phyloP scores from a whole-genome alignment of 2,113 vertebrate species.

The Mirza zaza region DNA sequence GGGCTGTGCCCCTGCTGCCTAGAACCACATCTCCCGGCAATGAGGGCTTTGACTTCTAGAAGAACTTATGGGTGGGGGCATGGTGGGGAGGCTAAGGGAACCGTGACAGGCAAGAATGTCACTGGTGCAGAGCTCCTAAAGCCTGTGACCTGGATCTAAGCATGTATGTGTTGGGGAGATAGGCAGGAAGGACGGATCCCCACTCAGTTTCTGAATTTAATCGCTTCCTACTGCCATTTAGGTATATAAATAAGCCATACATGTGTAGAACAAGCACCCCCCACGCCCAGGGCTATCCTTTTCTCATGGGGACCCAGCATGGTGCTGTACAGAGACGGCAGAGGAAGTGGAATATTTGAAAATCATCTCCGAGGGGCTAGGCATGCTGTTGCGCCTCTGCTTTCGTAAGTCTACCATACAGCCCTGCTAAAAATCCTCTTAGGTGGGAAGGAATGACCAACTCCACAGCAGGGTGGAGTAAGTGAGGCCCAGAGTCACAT shows the following conservation, averaged over 20 bases:
- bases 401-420: neutral
- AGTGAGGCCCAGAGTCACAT: neutral
- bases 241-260: neutral
- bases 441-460: neutral
- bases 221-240: neutral
- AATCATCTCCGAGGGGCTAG: neutral
- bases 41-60: neutral
- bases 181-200: neutral
- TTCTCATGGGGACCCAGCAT: rapidly evolving
- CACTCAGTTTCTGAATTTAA: neutral
- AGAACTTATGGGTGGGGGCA: neutral
- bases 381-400: neutral
- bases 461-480: neutral
- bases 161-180: neutral
- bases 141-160: neutral
- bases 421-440: neutral
- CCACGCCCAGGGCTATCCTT: neutral
- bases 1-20: neutral
- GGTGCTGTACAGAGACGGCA: neutral
- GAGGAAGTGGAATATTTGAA: neutral
- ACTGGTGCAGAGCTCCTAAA: neutral
- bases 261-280: neutral
- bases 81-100: neutral
- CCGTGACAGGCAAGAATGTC: neutral
- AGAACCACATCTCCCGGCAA: neutral